Conservation (phyloP, 2,888 invertebrate genomes). For the Parascotia fuliginaria region DNA sequence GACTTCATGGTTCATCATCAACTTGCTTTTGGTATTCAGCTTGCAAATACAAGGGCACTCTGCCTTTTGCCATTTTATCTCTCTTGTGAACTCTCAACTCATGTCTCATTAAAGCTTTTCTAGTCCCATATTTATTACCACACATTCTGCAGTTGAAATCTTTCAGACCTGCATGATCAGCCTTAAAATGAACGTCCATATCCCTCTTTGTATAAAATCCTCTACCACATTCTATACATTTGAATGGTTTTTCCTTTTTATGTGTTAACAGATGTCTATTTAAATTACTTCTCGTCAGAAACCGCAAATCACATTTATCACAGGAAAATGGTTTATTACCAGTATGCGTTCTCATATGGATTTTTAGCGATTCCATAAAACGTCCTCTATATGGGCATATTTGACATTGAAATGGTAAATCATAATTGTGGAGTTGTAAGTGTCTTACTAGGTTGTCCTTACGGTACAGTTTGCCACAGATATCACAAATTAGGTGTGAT, state of each 20-base stretch:
- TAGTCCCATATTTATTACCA: constrained; percentile 65
- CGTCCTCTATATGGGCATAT: constrained; percentile 64
- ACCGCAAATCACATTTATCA: constrained; percentile 59
- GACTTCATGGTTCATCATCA: constrained; percentile 1
- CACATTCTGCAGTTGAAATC: constrained; percentile 61
- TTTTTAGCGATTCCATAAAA: constrained; percentile 60
- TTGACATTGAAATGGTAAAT: constrained; percentile 63
- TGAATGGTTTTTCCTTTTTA: constrained; percentile 57
- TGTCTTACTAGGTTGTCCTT: constrained; percentile 66
- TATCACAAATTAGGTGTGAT: constrained; percentile 62
- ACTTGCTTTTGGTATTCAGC: constrained; percentile 48
- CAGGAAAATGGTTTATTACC: constrained; percentile 67
- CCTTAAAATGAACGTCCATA: constrained; percentile 60
- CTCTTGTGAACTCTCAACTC: constrained; percentile 68
- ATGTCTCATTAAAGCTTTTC: constrained; percentile 67
- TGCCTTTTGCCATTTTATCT: constrained; percentile 65
- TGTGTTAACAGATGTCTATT: constrained; percentile 68
- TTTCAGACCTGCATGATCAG: constrained; percentile 64
- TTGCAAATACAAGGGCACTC: constrained; percentile 70
- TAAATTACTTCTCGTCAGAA: constrained; percentile 66
- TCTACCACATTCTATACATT: constrained; percentile 62
- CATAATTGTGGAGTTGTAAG: constrained; percentile 55
- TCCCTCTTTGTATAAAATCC: constrained; percentile 63
- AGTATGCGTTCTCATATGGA: constrained; percentile 65
- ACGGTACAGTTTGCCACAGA: constrained; percentile 65